Evolutionary conservation across 2,888 invertebrate species (phyloP), one percentile per base, ranked within the genome.

Genomic region (Eupsilia transversa): DNA sequence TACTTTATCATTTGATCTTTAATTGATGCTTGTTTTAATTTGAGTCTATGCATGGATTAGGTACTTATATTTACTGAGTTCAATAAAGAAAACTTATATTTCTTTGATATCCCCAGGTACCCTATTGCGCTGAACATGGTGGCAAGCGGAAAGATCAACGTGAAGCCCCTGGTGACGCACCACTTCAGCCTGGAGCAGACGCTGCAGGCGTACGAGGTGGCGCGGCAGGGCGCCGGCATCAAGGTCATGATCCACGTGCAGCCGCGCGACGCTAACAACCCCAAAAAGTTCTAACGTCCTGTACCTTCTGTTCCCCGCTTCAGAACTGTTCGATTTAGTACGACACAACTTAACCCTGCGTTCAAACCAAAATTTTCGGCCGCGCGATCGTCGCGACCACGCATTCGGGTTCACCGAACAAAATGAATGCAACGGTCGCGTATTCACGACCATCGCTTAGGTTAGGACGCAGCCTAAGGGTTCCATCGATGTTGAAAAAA

Each of bases 171-270:
- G 79, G 97, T 99, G 27, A 98, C 99, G 0, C 99, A 99, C 93
- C 98, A 98, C 92, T 99, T 97, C 94, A 96, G 95, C 80, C 94
- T 99, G 23, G 98, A 98, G 87, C 97, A 99, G 71, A 97, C 98
- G 0, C 89, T 97, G 12, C 96, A 98, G 89, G 99, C 99, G 0
- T 99, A 99, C 93, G 98, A 99, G 89, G 97, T 98, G 9, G 97
- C 99, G 0, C 97, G 97, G 80, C 97, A 97, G 67, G 98, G 98
- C 3, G 94, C 96, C 66, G 98, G 97, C 80, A 98, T 99, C 89
- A 99, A 99, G 95, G 98, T 99, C 86, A 98, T 99, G 97, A 99
- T 99, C 74, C 98, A 99, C 91, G 97, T 97, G 2, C 97, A 97
- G 87, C 96, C 97, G 0, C 87, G 95, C 12, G 93, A 97, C 84